Base-by-base conservation (phyloP, 2,888 invertebrate species). In the Megamerina dolium region DNA sequence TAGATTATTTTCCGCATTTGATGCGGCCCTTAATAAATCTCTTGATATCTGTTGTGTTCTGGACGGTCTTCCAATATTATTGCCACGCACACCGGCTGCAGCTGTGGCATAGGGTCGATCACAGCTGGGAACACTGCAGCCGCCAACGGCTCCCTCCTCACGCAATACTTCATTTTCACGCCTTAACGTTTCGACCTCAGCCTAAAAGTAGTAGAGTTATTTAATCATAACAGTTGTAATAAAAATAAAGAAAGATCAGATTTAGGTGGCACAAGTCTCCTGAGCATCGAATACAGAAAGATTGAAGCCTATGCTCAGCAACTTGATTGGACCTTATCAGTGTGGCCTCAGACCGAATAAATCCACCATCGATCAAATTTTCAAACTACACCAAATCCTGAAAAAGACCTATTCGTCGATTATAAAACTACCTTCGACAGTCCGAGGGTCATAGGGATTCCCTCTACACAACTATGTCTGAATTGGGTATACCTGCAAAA, bases 1-100 rank as follows among this genome's bases (percentile, higher is more conserved):
- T 34, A 83, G 70, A 42, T 81, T 81, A 53, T 73, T 74, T 69
- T 83, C 82, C 4, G 83, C 83, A 37, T 77, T 77, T 46, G 76
- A 75, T 32, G 82, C 83, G 41, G 82, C 82, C 43, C 72, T 68
- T 51, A 78, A 69, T 51, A 83, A 67, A 60, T 82, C 82, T 52
- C 76, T 72, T 34, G 81, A 80, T 48, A 82, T 63, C 55, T 67
- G 63, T 45, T 65, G 62, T 41, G 65, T 74, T 72, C 64, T 76
- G 74, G 61, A 74, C 73, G 61, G 66, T 52, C 47, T 49, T 38
- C 56, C 41, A 33, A 47, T 63, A 45, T 69, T 63, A 33, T 64
- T 65, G 41, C 49, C 57, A 44, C 52, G 52, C 27, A 55, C 60
- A 43, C 56, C 51, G 26, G 20, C 40, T 6, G 18, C 71, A 13